phyloP scores from a whole-genome alignment of 1,140 invertebrate genomes.

The Hypothenemus hampei region DNA sequence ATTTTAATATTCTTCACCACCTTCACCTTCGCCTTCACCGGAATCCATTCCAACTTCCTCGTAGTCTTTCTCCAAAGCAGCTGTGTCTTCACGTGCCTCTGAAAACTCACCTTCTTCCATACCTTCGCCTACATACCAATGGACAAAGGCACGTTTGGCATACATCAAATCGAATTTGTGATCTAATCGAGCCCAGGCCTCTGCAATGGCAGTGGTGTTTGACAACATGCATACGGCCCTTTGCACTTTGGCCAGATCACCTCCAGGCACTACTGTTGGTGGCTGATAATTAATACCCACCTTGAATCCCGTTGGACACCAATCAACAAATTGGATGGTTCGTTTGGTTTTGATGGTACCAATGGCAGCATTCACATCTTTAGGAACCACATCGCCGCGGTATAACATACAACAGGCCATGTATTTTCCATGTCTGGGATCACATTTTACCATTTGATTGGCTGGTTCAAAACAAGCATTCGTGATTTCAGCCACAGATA shows the following conservation, averaged over 20 bases:
- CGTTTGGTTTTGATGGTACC: conserved; percentile 83
- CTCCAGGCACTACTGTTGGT: conserved; percentile 66
- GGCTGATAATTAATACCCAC: conserved; percentile 70
- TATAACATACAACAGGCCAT: conserved; percentile 72
- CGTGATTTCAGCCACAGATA: conserved; percentile 79
- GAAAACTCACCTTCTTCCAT: conserved; percentile 84
- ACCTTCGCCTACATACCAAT: conserved; percentile 82
- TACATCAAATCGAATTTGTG: conserved; percentile 82
- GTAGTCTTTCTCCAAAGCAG: conserved; percentile 79
- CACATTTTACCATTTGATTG: conserved; percentile 93
- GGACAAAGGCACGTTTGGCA: conserved; percentile 78
- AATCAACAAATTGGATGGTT: conserved; percentile 75
- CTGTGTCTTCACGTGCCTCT: conserved; percentile 80
- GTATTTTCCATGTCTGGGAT: conserved; percentile 84
- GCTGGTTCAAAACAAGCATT: conserved; percentile 85
- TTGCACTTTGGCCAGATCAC: conserved; percentile 61
- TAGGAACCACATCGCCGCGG: conserved; percentile 63
- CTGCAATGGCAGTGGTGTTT: conserved; percentile 74
- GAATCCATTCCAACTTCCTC: conserved; percentile 61
- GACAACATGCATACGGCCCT: conserved; percentile 64
- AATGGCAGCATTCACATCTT: conserved; percentile 84
- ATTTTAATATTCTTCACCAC: conserved; percentile 60
- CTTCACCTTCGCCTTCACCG: conserved; percentile 58
- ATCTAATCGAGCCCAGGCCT: conserved; percentile 76
- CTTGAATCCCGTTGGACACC: conserved; percentile 68